Evolutionary conservation across 23 tunicate genomes (phyloP), one percentile per base, ranked within the genome.

Genomic region (Ascidia mentula): DNA sequence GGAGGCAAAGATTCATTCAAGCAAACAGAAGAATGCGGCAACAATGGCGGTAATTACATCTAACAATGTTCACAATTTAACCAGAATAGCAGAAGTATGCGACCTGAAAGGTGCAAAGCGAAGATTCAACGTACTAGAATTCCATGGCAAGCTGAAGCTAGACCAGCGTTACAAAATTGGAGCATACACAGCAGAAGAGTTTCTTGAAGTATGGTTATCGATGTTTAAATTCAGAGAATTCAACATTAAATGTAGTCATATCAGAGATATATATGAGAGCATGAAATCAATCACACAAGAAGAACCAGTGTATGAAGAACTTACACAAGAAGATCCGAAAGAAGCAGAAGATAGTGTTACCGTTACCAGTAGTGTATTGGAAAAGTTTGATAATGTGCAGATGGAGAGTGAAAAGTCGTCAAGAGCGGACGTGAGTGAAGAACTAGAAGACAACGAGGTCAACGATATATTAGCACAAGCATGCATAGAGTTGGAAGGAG

Each of bases 101-200:
- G 74, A 71, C 34, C 30, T 71, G 32, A 9, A 9, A 71, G 74
- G 35, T 5, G 74, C 74, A 26, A 71, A 71, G 30, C 37, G 74
- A 71, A 71, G 74, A 9, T 71, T 71, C 34, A 35, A 34, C 6
- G 74, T 71, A 71, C 1, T 71, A 9, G 74, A 71, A 35, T 71
- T 71, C 13, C 74, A 71, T 31, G 74, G 74, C 4, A 71, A 35
- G 35, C 32, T 71, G 13, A 71, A 71, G 34, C 1, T 71, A 12
- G 74, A 71, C 2, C 37, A 34, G 30, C 37, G 74, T 34, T 71
- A 71, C 74, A 71, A 71, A 9, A 71, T 71, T 71, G 74, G 74
- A 18, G 74, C 74, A 7, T 34, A 7, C 8, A 71, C 74, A 71
- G 74, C 35, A 3, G 74, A 71, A 71, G 74, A 71, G 18, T 35